Base-by-base conservation (phyloP, 2,113 vertebrate genomes). In the Corvus hawaiiensis region DNA sequence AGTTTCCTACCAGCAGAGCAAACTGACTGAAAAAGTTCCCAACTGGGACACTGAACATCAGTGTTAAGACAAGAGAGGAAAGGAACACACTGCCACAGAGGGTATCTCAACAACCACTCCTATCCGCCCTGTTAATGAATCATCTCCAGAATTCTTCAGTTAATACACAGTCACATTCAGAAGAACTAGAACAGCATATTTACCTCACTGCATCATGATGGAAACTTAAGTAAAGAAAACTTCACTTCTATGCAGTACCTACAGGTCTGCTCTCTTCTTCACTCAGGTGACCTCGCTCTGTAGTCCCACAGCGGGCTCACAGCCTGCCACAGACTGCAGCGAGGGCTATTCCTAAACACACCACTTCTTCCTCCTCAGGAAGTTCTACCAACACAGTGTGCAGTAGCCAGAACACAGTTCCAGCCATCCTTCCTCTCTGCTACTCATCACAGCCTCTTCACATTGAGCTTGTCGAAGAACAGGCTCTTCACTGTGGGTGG, bases 271-370 rank as follows among this genome's bases (percentile, higher is more conserved):
- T 51, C 58, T 46, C 32, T 22, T 10, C 22, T 51, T 51, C 26
- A 63, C 66, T 49, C n/a, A 3, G 19, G 54, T 20, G 16, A 32
- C 16, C 24, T 14, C 0, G 0, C n/a, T 56, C 37, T 9, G 15
- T 0, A 61, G 49, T 30, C 9, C 46, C 26, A 5, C 8, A 13
- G 33, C 49, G 59, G 58, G 11, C 28, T 75, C 41, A 52, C 14
- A 2, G 2, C 52, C 54, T 49, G 58, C 37, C 44, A 37, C 22
- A 21, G 20, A 7, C 56, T 5, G 13, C 41, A 80, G 8, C 30
- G 32, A 87, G 26, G 1, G 20, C 12, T 1, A 6, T 7, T 67
- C 44, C 44, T 37, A 9, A 69, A 48, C 2, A 19, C 62, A 82
- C 3, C 7, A 2, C 14, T 26, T 32, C 16, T 7, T 13, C 37